These are phyloP conservation scores for Tylochromis polylepis DNA, from an alignment of 2,113 vertebrate species.

Conservation along the genomic window DNA sequence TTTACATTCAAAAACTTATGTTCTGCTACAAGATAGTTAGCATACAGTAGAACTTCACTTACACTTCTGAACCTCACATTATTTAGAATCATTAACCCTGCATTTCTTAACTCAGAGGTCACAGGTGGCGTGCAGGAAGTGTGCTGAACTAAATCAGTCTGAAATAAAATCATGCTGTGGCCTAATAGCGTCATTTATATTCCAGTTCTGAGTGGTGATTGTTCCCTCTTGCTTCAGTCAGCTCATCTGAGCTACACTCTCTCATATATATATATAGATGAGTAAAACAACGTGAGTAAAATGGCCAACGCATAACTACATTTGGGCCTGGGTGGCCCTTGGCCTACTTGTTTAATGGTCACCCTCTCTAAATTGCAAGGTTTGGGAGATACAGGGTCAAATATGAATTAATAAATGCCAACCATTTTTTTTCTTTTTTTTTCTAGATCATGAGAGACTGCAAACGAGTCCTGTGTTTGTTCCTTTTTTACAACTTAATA, in stretches of 20 bases:
- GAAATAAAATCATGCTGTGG: not conserved
- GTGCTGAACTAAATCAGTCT: not conserved
- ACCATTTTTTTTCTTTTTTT: not conserved
- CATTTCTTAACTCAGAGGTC: not conserved
- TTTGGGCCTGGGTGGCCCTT: not conserved
- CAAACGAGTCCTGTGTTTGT: not conserved
- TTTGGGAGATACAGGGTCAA: not conserved
- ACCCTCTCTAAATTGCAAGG: not conserved
- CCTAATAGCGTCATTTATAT: not conserved
- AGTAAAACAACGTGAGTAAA: not conserved
- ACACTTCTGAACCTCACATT: not conserved
- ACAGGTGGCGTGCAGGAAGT: not conserved
- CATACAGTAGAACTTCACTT: not conserved
- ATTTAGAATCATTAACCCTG: not conserved
- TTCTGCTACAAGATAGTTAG: not conserved
- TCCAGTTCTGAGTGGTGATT: not conserved
- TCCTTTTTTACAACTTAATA: not conserved
- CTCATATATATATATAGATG: not conserved
- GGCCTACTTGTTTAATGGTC: not conserved
- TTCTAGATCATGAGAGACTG: not conserved
- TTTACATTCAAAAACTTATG: not conserved
- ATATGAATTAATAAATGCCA: not conserved
- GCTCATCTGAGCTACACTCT: not conserved
- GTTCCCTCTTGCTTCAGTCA: not conserved
- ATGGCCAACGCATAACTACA: not conserved